Evolutionary conservation across 1,140 invertebrate species (phyloP).

Genomic region (Nasonia vitripennis): DNA sequence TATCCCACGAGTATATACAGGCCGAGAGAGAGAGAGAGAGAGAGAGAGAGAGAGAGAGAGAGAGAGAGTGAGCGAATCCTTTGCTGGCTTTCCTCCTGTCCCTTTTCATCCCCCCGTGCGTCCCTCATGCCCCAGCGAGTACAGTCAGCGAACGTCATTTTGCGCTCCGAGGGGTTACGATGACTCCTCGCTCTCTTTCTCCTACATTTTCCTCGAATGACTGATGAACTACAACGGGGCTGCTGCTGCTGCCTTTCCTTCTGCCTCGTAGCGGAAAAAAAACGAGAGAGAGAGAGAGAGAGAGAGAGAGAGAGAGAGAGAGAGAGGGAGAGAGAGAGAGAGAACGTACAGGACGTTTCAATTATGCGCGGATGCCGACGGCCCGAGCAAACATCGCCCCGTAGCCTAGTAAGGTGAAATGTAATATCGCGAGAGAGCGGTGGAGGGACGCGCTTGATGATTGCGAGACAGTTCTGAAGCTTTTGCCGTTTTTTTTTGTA

Average conservation of each 20-base stretch:
- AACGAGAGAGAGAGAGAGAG: neutral
- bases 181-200: conserved; percentile 35
- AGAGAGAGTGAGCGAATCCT: neutral
- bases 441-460: conserved; percentile 10
- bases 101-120: conserved; percentile 46
- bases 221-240: conserved; percentile 69
- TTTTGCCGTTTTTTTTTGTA: conserved; percentile 4
- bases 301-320: neutral
- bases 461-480: conserved; percentile 37
- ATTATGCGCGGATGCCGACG: conserved; percentile 61
- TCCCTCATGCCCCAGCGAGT: conserved; percentile 5
- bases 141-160: conserved; percentile 46
- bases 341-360: conserved; percentile 68
- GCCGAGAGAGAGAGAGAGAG: neutral
- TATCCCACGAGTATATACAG: conserved; percentile 58
- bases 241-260: conserved; percentile 57
- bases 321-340: neutral
- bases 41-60: neutral
- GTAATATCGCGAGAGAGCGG: conserved; percentile 27
- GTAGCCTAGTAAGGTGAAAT: conserved; percentile 46
- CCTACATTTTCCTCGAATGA: conserved; percentile 62
- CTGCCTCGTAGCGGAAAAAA: conserved; percentile 60
- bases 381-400: conserved; percentile 37
- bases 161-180: conserved; percentile 39
- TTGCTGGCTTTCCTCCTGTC: conserved; percentile 23